These are phyloP conservation scores for Drosophila mojavensis DNA, from an alignment of 1,140 invertebrate genomes.

Conservation along the genomic window DNA sequence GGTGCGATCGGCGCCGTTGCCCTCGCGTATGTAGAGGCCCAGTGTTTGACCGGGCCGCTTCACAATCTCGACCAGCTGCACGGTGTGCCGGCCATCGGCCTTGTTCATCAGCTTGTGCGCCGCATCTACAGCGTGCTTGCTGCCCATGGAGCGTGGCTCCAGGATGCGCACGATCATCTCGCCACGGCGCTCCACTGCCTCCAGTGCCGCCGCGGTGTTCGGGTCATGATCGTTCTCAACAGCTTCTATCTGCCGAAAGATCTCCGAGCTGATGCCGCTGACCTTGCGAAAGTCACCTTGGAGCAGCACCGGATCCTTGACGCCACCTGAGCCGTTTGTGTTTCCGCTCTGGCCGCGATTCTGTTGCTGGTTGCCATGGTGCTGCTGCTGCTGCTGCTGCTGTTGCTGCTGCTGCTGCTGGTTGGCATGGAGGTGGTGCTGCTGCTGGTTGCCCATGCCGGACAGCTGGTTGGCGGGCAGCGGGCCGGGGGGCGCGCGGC, in stretches of 20 bases:
- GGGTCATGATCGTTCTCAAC: slow-evolving; percentile 97
- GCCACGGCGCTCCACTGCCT: slow-evolving; percentile 94
- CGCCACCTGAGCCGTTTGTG: slow-evolving; percentile 82
- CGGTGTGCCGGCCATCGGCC: slow-evolving; percentile 83
- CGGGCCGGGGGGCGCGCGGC: slow-evolving; percentile 90
- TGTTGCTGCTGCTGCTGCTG: slow-evolving; percentile 82
- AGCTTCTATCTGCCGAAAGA: slow-evolving; percentile 97
- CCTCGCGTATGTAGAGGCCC: slow-evolving; percentile 98
- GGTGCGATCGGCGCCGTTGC: slow-evolving; percentile 95
- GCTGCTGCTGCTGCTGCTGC: slow-evolving; percentile 58
- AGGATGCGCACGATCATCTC: slow-evolving; percentile 97
- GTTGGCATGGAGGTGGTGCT: slow-evolving; percentile 86
- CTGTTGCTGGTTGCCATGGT: slow-evolving; percentile 74
- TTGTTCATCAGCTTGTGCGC: slow-evolving; percentile 92
- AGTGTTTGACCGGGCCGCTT: slow-evolving; percentile 99
- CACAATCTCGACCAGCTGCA: slow-evolving; percentile 98
- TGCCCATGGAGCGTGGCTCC: slow-evolving; percentile 92
- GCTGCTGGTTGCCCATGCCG: slow-evolving; percentile 72
- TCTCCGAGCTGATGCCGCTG: slow-evolving; percentile 95
- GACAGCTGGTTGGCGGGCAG: slow-evolving; percentile 86
- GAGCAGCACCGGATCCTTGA: slow-evolving; percentile 94
- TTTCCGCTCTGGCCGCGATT: slow-evolving; percentile 62
- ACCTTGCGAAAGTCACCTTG: slow-evolving; percentile 97
- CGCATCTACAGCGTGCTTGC: slow-evolving; percentile 90
- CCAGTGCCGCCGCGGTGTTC: slow-evolving; percentile 94